A percentile compares a stretch with the other conserved stretches of the same genome.
These are phyloP conservation scores for Sciaenops ocellatus DNA, from an alignment of 2,797 vertebrate species.

Conservation along the genomic window DNA sequence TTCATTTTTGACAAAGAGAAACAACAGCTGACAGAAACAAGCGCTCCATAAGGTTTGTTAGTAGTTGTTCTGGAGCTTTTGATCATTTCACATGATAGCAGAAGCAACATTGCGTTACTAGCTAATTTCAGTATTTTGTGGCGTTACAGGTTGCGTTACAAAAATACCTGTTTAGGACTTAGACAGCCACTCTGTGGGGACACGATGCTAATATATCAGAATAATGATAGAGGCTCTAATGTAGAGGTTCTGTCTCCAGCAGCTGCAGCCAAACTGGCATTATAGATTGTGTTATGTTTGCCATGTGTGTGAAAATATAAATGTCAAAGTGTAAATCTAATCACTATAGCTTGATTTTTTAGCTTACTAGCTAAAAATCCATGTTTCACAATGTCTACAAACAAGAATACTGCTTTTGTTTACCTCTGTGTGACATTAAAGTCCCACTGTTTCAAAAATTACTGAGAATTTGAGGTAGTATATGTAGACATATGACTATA, in stretches of 20 bases:
- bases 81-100: not conserved
- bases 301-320: not conserved
- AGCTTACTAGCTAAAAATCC: not conserved
- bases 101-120: too few relatives aligned
- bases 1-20: conserved; percentile 4
- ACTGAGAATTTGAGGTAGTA: not conserved
- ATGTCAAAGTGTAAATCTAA: not conserved
- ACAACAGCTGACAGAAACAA: not conserved
- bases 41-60: not conserved
- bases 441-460: not conserved
- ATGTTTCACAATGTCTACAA: not conserved
- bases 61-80: not conserved
- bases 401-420: not conserved
- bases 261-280: not conserved
- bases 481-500: not conserved
- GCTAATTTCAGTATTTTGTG: not conserved
- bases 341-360: not conserved
- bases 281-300: not conserved
- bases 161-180: not conserved
- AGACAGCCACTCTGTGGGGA: not conserved
- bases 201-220: not conserved
- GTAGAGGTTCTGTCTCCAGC: not conserved
- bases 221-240: not conserved
- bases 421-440: not conserved
- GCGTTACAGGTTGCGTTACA: not conserved